These are phyloP conservation scores for Coregonus ussuriensis DNA, from an alignment of 2,797 vertebrate genomes.

Conservation along the genomic window DNA sequence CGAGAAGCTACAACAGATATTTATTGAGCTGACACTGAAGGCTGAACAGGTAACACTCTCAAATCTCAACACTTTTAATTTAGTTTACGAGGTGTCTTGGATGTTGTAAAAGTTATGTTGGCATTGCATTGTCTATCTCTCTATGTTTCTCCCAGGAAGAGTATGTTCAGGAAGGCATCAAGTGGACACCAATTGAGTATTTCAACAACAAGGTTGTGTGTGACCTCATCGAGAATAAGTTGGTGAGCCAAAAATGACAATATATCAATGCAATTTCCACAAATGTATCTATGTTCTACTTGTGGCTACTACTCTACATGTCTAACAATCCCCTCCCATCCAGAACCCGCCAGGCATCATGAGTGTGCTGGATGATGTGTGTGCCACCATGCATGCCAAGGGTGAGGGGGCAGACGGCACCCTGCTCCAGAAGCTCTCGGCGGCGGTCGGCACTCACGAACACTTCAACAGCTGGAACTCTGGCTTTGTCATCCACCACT, in stretches of 20 bases:
- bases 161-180: conserved; percentile 96
- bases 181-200: conserved; percentile 93
- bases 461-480: conserved; percentile 96
- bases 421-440: conserved; percentile 93
- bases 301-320: not conserved
- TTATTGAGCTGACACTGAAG: conserved; percentile 96
- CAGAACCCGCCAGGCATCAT: conserved; percentile 94
- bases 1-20: conserved; percentile 97
- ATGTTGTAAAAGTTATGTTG: not conserved
- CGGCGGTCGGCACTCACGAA: conserved; percentile 87
- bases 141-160: conserved; percentile 82
- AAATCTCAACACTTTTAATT: not conserved
- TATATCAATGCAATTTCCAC: not conserved
- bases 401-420: conserved; percentile 91
- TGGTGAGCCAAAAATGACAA: conserved; percentile 75
- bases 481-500: conserved; percentile 94
- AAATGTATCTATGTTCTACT: not conserved
- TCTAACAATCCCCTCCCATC: not conserved
- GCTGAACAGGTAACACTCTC: conserved; percentile 88
- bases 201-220: conserved; percentile 99
- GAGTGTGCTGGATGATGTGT: conserved; percentile 95
- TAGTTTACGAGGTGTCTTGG: not conserved
- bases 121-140: not conserved
- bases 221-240: conserved; percentile 96
- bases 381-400: conserved; percentile 94